Evolutionary conservation across 1,140 invertebrate species (phyloP).

Genomic region (Drosophila prosaltans): DNA sequence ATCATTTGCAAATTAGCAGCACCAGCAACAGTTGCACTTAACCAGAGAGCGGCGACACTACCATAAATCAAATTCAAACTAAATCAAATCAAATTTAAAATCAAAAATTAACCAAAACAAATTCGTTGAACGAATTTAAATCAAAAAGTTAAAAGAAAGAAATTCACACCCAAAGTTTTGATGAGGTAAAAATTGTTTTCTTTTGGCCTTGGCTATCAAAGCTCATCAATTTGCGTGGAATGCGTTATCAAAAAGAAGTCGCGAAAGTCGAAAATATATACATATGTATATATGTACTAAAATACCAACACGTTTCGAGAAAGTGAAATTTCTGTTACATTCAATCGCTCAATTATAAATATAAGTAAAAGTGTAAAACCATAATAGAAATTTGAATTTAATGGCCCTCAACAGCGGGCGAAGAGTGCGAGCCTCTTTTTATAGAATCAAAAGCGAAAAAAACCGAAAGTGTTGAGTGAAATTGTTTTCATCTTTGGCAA

Average conservation of each 20-base stretch:
- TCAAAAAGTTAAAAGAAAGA: constrained; percentile 6
- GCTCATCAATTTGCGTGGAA: constrained; percentile 12
- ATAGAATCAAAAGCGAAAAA: constrained; percentile 36
- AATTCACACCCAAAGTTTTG: constrained; percentile 22
- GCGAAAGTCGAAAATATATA: constrained; percentile 25
- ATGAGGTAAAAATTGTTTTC: constrained; percentile 24
- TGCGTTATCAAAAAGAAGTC: constrained; percentile 40
- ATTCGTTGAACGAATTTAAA: constrained; percentile 56
- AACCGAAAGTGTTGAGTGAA: constrained; percentile 67
- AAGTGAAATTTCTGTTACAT: constrained; percentile 58
- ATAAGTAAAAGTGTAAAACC: constrained; percentile 39
- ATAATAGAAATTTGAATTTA: constrained; percentile 51
- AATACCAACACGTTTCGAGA: constrained; percentile 57
- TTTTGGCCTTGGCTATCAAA: constrained; percentile 7
- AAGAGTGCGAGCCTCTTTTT: constrained; percentile 7
- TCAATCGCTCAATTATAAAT: constrained; percentile 18
- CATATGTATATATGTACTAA: neutral
- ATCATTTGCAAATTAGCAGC: constrained; percentile 60
- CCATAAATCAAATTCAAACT: constrained; percentile 3
- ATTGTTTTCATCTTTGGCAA: constrained; percentile 40
- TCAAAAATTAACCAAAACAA: constrained; percentile 20
- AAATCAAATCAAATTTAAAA: neutral
- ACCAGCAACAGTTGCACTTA: constrained; percentile 51
- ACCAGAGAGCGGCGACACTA: constrained; percentile 10
- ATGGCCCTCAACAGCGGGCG: constrained; percentile 15